A percentile compares a stretch with the other conserved stretches of the same genome.
phyloP scores from a whole-genome alignment of 2,888 invertebrate species.

The Augochlorella aurata region DNA sequence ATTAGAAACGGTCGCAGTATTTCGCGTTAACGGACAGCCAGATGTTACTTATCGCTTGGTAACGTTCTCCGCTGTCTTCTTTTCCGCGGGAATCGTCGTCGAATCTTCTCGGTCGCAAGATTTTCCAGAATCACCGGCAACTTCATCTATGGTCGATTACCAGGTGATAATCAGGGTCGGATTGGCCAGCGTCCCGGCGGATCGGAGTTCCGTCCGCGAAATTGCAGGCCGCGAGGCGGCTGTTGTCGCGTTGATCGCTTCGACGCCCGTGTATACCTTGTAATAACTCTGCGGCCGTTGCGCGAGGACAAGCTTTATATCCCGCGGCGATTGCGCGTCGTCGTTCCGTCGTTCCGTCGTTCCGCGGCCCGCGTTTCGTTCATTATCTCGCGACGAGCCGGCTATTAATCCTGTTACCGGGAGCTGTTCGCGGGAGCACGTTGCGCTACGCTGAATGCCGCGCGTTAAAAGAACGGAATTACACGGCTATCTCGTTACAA shows the following conservation, averaged over 20 bases:
- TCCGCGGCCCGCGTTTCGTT: not conserved
- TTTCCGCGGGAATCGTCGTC: not conserved
- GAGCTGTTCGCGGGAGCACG: not conserved
- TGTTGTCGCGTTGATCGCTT: not conserved
- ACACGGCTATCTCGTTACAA: conserved; percentile 3
- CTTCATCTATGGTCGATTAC: conserved; percentile 28
- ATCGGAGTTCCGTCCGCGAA: not conserved
- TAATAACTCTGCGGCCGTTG: not conserved
- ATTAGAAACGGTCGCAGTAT: conserved; percentile 29
- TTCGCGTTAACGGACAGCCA: conserved; percentile 19
- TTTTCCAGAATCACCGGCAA: not conserved
- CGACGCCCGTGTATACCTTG: not conserved
- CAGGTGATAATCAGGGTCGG: conserved; percentile 9
- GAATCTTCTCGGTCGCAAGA: not conserved
- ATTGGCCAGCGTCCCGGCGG: not conserved
- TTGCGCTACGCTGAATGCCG: not conserved
- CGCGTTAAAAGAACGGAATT: conserved; percentile 6
- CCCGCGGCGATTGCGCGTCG: not conserved
- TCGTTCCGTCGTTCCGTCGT: not conserved
- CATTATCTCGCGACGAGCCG: not conserved
- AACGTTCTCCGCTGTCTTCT: not conserved
- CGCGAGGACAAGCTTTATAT: not conserved
- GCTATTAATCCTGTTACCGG: not conserved
- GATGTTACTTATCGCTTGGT: conserved; percentile 10
- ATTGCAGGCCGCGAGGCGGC: not conserved